Evolutionary conservation across 2,113 vertebrate genomes (phyloP), one percentile per base, ranked within the genome.

Genomic region (Pelmatolapia mariae): DNA sequence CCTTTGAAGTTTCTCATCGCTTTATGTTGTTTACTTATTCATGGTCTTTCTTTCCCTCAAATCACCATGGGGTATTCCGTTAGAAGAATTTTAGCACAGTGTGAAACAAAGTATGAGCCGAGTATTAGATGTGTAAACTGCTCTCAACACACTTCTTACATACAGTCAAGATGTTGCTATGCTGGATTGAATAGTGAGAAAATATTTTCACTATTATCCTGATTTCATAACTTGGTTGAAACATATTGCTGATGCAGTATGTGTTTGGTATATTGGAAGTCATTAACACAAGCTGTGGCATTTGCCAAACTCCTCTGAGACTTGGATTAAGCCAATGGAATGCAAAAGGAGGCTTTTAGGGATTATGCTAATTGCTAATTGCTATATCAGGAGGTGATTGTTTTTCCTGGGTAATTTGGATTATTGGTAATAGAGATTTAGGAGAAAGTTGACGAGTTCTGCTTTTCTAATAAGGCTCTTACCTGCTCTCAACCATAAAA

Each of bases 1-100:
- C 93, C 94, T 97, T 97, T 96, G 95, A 96, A 95, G 95, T 95
- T 95, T 87, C 92, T 93, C 94, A 89, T 95, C 83, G 89, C 94
- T 95, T 96, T 94, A 94, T 94, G 92, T 92, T 94, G 94, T 95
- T 96, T 96, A 96, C 92, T 95, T 95, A 95, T 96, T 95, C 93
- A 94, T 94, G 87, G 88, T 93, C 91, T 84, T 93, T 95, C 89
- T 92, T 85, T 91, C 84, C 91, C 87, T 83, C 91, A 90, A 92
- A 95, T 92, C 93, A 94, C 95, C 91, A 88, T 87, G 91, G 95
- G 96, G 93, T 91, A 73, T 93, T 96, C 92, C 83, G 66, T 84
- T 89, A n/a, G 91, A 94, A 90, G 93, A 90, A 93, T 94, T 95
- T 95, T 92, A 95, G 94, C 93, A 78, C 91, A 88, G 92, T 85